Base-by-base conservation (phyloP, 2,797 vertebrate species). In the Sebastes kiyomatsui region DNA sequence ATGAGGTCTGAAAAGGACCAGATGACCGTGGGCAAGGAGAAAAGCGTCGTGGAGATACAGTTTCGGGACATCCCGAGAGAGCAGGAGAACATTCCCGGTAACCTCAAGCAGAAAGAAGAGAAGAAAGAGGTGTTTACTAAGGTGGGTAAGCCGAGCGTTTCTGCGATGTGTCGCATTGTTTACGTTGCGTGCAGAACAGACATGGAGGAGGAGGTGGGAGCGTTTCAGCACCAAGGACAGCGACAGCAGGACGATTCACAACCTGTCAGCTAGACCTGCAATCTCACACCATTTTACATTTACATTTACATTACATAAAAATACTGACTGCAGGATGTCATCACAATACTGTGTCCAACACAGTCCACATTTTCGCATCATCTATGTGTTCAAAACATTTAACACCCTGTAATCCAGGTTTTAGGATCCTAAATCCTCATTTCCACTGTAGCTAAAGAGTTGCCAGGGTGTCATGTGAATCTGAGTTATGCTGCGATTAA, bases 1-100 rank as follows among this genome's bases (percentile, higher is more conserved):
- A 97, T 97, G 96, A 95, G 95, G 95, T 95, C 95, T 94, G 96
- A 97, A 90, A 96, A 96, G 91, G 96, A 97, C 77, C 93, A 93
- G 85, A 92, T 86, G 90, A 91, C 92, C 62, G 94, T 67, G 81
- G 92, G 88, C 67, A 95, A 94, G 91, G 96, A 96, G 82, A 95
- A 95, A 81, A 87, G 88, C 74, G 87, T 90, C 80, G 95, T 96
- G 7, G 96, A 96, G 58, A 94, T 97, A 13, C 95, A 96, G 67
- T 95, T 96, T 10, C 89, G 94, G 67, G 95, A 96, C 80, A 33
- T 92, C 20, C 93, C 90, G 1, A 91, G 95, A 42, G 96, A 96
- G 13, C 95, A 94, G 68, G 96, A 97, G 11, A 91, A 73, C 79
- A 32, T 56, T 1, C 66, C 86, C 0, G 87, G 84, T 3, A 94